Percentiles rank a stretch among this genome's conserved stretches.
Conservation (phyloP, 2,113 vertebrate species). For the Gallinago undulata region DNA sequence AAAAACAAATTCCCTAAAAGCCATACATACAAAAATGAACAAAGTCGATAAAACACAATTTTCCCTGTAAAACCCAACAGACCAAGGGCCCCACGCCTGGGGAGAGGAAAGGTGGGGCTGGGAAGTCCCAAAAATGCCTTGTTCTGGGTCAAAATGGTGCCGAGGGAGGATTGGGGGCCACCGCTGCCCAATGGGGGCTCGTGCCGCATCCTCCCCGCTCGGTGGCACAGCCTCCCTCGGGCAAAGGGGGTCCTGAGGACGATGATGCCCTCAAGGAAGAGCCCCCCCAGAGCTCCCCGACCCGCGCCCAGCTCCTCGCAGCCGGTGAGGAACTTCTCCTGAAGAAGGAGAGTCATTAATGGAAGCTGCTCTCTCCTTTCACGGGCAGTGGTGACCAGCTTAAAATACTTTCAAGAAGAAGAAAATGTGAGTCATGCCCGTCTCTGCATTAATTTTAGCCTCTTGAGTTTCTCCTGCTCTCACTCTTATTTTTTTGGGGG, state of each 20-base stretch:
- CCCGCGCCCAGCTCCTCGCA: neutral
- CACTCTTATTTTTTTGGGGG: too few species aligned
- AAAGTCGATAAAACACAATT: neutral
- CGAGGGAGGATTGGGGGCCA: neutral
- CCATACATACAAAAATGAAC: neutral
- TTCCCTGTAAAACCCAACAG: neutral
- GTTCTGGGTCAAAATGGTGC: too few species aligned
- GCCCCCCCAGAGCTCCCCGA: neutral
- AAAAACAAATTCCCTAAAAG: too few species aligned
- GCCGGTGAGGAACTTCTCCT: accelerated
- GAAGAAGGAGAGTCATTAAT: neutral
- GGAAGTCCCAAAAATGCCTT: neutral
- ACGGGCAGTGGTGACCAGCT: neutral
- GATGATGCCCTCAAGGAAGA: neutral
- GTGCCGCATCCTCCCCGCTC: accelerated
- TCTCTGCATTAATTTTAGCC: neutral
- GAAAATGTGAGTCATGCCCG: neutral
- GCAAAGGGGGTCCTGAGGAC: accelerated
- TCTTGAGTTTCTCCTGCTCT: neutral
- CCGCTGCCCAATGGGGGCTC: accelerated
- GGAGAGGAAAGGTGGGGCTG: neutral
- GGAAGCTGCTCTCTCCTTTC: neutral
- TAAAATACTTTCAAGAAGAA: neutral
- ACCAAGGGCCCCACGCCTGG: accelerated
- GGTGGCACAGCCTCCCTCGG: accelerated